phyloP scores from a whole-genome alignment of 2,888 invertebrate genomes.

The Ametastegia equiseti region DNA sequence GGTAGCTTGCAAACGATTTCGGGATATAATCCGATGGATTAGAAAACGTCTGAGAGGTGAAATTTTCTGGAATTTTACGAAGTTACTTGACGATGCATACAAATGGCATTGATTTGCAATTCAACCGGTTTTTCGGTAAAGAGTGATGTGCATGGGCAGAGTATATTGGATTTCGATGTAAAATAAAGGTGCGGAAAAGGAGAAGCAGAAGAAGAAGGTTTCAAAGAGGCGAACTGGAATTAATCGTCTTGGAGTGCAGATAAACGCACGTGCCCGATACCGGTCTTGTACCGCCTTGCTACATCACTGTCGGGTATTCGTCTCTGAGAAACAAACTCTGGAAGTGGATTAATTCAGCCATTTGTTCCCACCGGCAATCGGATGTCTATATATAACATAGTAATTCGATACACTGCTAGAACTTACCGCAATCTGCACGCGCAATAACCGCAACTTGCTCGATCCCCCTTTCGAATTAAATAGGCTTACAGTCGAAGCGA shows the following conservation, averaged over 20 bases:
- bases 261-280: conserved; percentile 17
- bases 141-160: conserved; percentile 32
- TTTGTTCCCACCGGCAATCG: conserved; percentile 33
- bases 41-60: conserved; percentile 25
- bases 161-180: conserved; percentile 44
- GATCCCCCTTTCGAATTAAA: not conserved
- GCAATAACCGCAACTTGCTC: conserved; percentile 5
- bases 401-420: conserved; percentile 34
- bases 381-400: conserved; percentile 31
- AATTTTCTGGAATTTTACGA: conserved; percentile 29
- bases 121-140: conserved; percentile 28
- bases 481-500: not conserved
- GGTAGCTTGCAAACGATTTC: conserved; percentile 15
- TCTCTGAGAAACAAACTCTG: conserved; percentile 30
- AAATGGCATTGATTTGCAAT: conserved; percentile 44
- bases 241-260: conserved; percentile 17
- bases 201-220: not conserved
- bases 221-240: conserved; percentile 26
- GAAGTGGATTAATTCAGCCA: conserved; percentile 45
- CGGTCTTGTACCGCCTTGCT: conserved; percentile 31
- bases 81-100: conserved; percentile 42
- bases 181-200: conserved; percentile 37
- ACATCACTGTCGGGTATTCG: conserved; percentile 36
- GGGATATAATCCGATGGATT: conserved; percentile 29
- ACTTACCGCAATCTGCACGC: not conserved